Evolutionary conservation across 2,888 invertebrate genomes (phyloP), one percentile per base, ranked within the genome.

Genomic region (Hedya salicella): DNA sequence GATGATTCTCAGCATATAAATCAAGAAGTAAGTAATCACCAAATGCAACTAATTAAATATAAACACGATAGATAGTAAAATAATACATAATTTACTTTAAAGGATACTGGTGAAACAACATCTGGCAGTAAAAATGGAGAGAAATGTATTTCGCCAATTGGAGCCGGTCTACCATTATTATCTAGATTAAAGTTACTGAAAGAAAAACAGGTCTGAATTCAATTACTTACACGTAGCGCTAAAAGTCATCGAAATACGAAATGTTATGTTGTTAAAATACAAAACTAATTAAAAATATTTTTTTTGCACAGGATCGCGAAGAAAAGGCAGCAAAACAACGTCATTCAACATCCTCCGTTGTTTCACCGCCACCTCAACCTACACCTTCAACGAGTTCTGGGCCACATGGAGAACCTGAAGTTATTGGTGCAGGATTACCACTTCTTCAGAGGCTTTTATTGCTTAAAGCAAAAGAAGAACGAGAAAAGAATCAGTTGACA

Each of bases 111-210:
- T 73, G 81, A 88, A 69, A 88, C 86, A 42, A 84, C 87, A 1
- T 87, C 88, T 5, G 90, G 87, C 16, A 85, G 79, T 65, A 93
- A 92, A 75, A 95, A 95, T 71, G 86, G 81, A 30, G 94, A 93
- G 63, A 95, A 95, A 75, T 92, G 94, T 49, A 93, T 94, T 62
- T 96, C 96, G 57, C 96, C 96, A 0, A 94, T 97, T 68, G 97
- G 97, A 44, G 97, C 97, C 3, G 97, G 97, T 0, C 87, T 97
- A 61, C 97, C 97, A 0, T 86, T 97, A 25, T 87, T 97, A 8
- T 95, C 96, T 46, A 92, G 97, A 65, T 88, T 97, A 57, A 95
- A 96, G 77, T 88, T 97, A 48, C 93, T 97, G 0, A 97, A 97
- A 84, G 97, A 97, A 82, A 97, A 97, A 85, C 97, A 97, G 88